Conservation (phyloP, 2,797 vertebrate genomes). For the Manis crassicaudata region DNA sequence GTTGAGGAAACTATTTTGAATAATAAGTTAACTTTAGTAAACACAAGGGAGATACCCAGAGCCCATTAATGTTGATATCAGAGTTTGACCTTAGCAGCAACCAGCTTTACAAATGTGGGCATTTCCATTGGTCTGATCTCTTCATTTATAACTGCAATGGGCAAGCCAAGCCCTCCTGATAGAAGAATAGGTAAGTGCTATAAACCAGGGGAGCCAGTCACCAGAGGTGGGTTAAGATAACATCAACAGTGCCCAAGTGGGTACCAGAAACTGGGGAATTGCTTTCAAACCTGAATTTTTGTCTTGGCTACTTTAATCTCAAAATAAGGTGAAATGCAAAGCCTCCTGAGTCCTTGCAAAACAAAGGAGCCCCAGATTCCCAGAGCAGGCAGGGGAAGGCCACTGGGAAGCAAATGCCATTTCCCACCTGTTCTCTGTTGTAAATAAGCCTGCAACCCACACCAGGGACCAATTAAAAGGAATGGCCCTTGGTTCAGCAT, state of each 20-base stretch:
- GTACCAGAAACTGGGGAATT: slow-evolving; percentile 28
- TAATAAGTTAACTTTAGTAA: background rate
- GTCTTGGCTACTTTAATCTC: slow-evolving; percentile 25
- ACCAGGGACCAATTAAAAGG: slow-evolving; percentile 60
- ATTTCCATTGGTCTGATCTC: background rate
- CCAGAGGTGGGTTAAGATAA: background rate
- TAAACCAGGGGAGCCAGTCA: background rate
- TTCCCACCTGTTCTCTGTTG: background rate
- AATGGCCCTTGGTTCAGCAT: background rate
- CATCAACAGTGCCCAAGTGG: slow-evolving; percentile 9
- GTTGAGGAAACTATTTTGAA: background rate
- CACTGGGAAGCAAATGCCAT: background rate
- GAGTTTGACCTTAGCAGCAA: background rate
- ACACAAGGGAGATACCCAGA: background rate
- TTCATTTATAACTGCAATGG: background rate
- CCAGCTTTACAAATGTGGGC: background rate
- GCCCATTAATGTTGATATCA: background rate
- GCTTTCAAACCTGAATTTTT: slow-evolving; percentile 33
- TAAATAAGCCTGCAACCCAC: background rate
- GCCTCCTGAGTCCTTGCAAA: background rate
- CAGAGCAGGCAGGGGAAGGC: background rate
- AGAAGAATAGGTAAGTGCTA: background rate
- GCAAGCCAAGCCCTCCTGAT: background rate
- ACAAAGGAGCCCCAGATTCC: background rate
- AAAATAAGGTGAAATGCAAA: background rate